Evolutionary conservation across 2,113 vertebrate species (phyloP).

Genomic region (Brachirus orientalis): DNA sequence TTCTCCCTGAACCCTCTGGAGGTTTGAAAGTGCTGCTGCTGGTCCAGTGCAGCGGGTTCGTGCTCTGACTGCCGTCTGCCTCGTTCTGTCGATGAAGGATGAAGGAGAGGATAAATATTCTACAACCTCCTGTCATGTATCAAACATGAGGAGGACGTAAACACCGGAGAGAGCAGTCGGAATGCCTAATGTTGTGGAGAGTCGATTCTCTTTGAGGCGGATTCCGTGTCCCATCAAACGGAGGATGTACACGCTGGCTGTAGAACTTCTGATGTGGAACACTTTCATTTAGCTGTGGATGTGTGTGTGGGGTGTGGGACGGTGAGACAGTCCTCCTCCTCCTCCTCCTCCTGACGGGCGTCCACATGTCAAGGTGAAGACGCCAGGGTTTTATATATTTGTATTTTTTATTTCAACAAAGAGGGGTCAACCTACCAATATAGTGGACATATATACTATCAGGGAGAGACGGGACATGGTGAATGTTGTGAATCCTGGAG

Average conservation of each 20-base stretch:
- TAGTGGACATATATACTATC: too few species aligned
- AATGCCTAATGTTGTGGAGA: conserved; percentile 40
- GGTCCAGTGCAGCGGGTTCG: neutral
- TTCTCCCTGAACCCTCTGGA: neutral
- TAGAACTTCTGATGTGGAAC: conserved; percentile 43
- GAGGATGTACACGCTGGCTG: conserved; percentile 10
- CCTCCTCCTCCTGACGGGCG: conserved; percentile 11
- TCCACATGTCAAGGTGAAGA: too few species aligned
- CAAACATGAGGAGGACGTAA: conserved; percentile 54
- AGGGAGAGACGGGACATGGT: too few species aligned
- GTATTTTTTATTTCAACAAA: too few species aligned
- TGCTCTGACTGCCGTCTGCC: neutral
- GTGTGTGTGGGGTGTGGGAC: conserved; percentile 36
- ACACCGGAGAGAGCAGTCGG: conserved; percentile 36
- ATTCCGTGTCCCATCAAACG: conserved; percentile 34
- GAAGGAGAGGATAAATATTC: conserved; percentile 33
- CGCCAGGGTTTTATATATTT: too few species aligned
- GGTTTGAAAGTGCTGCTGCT: neutral
- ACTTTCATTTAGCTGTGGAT: conserved; percentile 51
- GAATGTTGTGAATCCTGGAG: too few species aligned
- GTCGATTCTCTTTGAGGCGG: conserved; percentile 52
- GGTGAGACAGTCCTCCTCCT: too few species aligned
- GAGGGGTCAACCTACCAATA: too few species aligned
- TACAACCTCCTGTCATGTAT: conserved; percentile 52
- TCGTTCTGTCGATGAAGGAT: conserved; percentile 7